Base-by-base conservation (phyloP, 2,888 invertebrate species). In the Sturmia bella region DNA sequence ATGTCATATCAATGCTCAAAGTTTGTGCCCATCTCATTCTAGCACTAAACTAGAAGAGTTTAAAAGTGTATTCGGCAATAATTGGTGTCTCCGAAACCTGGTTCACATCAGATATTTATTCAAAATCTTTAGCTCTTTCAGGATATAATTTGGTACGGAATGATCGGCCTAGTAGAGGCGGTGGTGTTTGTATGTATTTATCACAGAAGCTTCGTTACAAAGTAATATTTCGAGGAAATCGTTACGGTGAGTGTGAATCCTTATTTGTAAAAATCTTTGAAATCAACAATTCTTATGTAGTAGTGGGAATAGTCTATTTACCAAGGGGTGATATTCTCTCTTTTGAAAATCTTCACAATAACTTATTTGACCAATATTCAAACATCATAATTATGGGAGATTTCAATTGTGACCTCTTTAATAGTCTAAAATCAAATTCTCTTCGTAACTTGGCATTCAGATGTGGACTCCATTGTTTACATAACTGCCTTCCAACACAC, bases 1-100 rank as follows among this genome's bases (percentile, higher is more conserved):
- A n/a, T n/a, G 52, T 6, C 52, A 52, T 52, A 4, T 24, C 3
- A 52, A 52, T 52, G 52, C 52, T 13, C 52, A 52, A 57, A 57
- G 56, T 37, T 57, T 57, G 9, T 37, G 37, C 6, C 56, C 56
- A 6, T 57, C 56, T 11, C 17, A 32, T 17, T 57, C 37, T 11
- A 11, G 19, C 17, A 39, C 37, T 37, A 57, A 57, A 12, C 56
- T 57, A 13, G 56, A 57, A 0, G 56, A 57, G 17, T 57, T 57
- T 57, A 57, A 57, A 17, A 1, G 11, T n/a, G 27, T n/a, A 37
- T 57, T 57, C 37, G 1, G 5, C 11, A 11, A 57, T 57, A 37
- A 57, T 57, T 57, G 56, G 56, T 3, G 17, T 57, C 13, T 37
- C 56, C 4, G 37, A 57, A 19, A 57, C 56, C 17, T 57, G 37